These are phyloP conservation scores for Andrena marginata DNA, from an alignment of 2,888 invertebrate genomes.

Conservation along the genomic window DNA sequence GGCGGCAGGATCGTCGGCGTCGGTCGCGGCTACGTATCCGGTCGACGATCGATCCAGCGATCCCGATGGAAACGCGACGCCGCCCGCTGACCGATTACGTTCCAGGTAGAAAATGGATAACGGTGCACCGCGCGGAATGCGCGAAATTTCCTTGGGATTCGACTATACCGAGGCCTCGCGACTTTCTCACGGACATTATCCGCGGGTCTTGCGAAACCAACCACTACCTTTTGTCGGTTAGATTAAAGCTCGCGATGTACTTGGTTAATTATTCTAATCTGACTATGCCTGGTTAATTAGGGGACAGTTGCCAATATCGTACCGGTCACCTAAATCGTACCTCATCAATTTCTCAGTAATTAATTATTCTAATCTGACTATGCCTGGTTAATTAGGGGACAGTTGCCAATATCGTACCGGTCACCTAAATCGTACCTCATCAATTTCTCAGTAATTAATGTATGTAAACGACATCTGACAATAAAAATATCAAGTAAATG, in stretches of 20 bases:
- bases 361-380: no score
- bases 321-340: no score
- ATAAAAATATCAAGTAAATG: no score
- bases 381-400: not conserved
- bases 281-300: not conserved
- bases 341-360: no score
- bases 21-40: constrained; percentile 49
- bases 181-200: not conserved
- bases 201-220: not conserved
- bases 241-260: not conserved
- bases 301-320: no score
- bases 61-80: constrained; percentile 18
- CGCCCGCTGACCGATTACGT: constrained; percentile 5
- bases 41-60: constrained; percentile 28
- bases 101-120: constrained; percentile 27
- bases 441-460: no score
- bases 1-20: not conserved
- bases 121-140: not conserved
- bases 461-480: no score
- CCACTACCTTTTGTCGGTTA: not conserved
- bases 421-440: no score
- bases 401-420: no score
- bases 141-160: not conserved
- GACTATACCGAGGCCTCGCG: not conserved
- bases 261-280: not conserved